Percentiles rank a stretch among this genome's conserved stretches.
phyloP scores from a whole-genome alignment of 2,888 invertebrate species.

The Ferdinandea cuprea region DNA sequence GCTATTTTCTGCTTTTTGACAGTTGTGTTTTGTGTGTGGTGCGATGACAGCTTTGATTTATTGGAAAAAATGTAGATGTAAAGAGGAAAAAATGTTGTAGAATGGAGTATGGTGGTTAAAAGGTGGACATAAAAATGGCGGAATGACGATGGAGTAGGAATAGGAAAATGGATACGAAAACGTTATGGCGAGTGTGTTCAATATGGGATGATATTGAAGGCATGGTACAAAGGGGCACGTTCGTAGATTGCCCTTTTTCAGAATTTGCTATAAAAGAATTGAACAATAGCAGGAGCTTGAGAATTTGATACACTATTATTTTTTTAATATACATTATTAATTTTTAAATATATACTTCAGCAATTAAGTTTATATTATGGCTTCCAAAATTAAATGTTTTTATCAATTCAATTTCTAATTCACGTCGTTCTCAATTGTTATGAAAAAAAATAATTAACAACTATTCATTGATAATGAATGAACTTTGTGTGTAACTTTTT shows the following conservation, averaged over 20 bases:
- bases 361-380: too few relatives aligned
- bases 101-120: constrained; percentile 66
- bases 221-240: neutral
- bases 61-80: constrained; percentile 34
- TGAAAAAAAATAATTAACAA: too few relatives aligned
- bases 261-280: too few relatives aligned
- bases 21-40: constrained; percentile 55
- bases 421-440: too few relatives aligned
- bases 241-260: neutral
- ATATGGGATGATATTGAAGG: neutral
- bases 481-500: too few relatives aligned
- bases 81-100: constrained; percentile 37
- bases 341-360: too few relatives aligned
- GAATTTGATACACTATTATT: too few relatives aligned
- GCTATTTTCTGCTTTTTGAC: constrained; percentile 60
- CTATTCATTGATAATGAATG: too few relatives aligned
- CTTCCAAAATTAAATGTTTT: too few relatives aligned
- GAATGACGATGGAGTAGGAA: neutral
- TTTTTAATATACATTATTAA: too few relatives aligned
- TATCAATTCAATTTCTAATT: too few relatives aligned
- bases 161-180: constrained; percentile 42
- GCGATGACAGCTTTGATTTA: constrained; percentile 56
- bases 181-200: constrained; percentile 61
- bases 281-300: too few relatives aligned
- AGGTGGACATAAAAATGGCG: constrained; percentile 20